Evolutionary conservation across 2,888 invertebrate genomes (phyloP), one percentile per base, ranked within the genome.

Genomic region (Calephelis perditalis): DNA sequence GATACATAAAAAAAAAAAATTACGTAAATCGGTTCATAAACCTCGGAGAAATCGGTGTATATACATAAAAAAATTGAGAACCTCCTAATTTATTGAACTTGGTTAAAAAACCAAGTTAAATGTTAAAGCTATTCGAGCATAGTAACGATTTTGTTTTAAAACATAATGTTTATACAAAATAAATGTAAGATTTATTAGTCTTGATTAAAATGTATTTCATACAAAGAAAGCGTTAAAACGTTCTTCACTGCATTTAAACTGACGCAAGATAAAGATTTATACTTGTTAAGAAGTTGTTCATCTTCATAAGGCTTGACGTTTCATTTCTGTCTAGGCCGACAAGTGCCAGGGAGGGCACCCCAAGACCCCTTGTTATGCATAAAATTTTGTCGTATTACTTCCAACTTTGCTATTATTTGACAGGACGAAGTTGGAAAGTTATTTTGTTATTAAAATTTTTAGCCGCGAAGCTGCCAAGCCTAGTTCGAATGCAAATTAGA

Each of bases 401-500:
- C 81, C 80, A 87, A 89, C 87, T 89, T 88, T 77, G 86, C 86
- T 84, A 87, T 89, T 89, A 89, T 87, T 85, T 86, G 87, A 87
- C 86, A 85, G 84, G 84, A 77, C 78, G 74, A 79, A 88, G 87
- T 86, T 87, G 77, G 79, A 77, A 88, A 89, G 88, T 89, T 89
- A 87, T 88, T 88, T 85, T 86, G 89, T 88, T 89, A 89, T 89
- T 89, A 87, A 89, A 87, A 89, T 88, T 87, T 87, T 86, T 85
- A 86, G 82, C 81, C 75, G 74, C 79, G 76, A 72, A 15, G 47
- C 11, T 15, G 9, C 47, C 26, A 11, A 47, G 15, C 75, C 74
- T 74, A 82, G 84, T 84, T 86, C 82, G 81, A 82, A 85, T 87
- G 84, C 86, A 85, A 86, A 87, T 86, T 76, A 74, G 80, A 82